Evolutionary conservation across 2,797 vertebrate genomes (phyloP).

Genomic region (Calcarius lapponicus): DNA sequence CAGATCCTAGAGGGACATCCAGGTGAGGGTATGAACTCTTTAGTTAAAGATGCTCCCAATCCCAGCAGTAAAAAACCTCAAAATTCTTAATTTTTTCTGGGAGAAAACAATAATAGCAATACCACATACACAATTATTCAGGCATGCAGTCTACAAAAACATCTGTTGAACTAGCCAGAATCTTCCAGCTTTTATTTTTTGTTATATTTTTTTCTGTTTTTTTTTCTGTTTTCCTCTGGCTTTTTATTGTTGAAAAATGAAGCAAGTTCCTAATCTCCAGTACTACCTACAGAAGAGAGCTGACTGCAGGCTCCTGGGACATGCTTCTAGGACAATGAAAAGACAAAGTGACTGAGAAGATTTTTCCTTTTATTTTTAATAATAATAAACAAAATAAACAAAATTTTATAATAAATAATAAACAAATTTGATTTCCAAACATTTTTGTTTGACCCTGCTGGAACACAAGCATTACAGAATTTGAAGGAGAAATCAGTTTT

Average conservation of each 20-base stretch:
- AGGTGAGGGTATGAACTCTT: not conserved
- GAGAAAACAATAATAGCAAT: not conserved
- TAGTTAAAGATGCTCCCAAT: not conserved
- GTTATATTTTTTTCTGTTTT: not conserved
- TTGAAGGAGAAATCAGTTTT: not conserved
- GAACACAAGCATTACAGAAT: not conserved
- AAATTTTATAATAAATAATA: not conserved
- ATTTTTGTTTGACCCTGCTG: not conserved
- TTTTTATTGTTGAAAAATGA: not conserved
- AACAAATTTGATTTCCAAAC: not conserved
- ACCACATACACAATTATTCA: not conserved
- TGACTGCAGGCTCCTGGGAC: not conserved
- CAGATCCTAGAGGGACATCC: not conserved
- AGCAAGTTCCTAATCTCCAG: not conserved
- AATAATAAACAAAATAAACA: not conserved
- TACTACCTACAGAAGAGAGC: not conserved
- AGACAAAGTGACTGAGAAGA: not conserved
- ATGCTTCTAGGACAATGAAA: not conserved
- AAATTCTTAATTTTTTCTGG: not conserved
- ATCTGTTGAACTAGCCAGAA: not conserved
- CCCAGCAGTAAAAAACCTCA: not conserved
- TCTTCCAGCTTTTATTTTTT: not conserved
- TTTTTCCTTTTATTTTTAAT: not conserved
- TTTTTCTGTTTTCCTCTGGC: not conserved
- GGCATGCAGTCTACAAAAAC: not conserved